These are phyloP conservation scores for Pungitius pungitius DNA, from an alignment of 2,113 vertebrate genomes.

Conservation along the genomic window DNA sequence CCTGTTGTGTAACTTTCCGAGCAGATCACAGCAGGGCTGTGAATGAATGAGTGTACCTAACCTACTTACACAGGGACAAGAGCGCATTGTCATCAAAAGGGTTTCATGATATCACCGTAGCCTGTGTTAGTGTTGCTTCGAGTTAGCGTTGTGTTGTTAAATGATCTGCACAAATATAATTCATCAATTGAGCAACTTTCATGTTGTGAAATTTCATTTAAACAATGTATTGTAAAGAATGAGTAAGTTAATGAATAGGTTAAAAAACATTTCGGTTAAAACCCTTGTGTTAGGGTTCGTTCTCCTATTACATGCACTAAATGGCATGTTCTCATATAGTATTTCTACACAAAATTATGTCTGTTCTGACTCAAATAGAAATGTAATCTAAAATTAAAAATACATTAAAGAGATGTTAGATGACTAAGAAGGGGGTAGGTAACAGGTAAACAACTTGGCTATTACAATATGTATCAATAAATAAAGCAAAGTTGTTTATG, in stretches of 20 bases:
- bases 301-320: too few relatives aligned
- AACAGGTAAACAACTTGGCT: background rate
- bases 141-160: background rate
- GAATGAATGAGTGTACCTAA: slow-evolving; percentile 29
- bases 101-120: background rate
- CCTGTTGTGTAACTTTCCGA: slow-evolving; percentile 74
- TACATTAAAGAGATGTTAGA: too few relatives aligned
- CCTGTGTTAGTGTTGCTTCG: background rate
- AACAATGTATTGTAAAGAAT: too few relatives aligned
- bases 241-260: background rate
- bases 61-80: slow-evolving; percentile 15
- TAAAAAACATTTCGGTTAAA: background rate
- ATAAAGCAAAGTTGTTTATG: background rate
- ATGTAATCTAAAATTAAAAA: too few relatives aligned
- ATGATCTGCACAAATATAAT: background rate
- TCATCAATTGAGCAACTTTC: background rate
- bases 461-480: background rate
- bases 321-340: too few relatives aligned
- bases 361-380: too few relatives aligned
- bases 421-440: background rate
- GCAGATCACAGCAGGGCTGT: slow-evolving; percentile 37
- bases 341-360: too few relatives aligned
- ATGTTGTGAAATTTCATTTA: background rate
- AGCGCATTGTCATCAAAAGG: background rate
- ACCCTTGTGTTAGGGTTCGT: background rate